Evolutionary conservation across 2,113 vertebrate species (phyloP).

Genomic region (Tinamus guttatus): DNA sequence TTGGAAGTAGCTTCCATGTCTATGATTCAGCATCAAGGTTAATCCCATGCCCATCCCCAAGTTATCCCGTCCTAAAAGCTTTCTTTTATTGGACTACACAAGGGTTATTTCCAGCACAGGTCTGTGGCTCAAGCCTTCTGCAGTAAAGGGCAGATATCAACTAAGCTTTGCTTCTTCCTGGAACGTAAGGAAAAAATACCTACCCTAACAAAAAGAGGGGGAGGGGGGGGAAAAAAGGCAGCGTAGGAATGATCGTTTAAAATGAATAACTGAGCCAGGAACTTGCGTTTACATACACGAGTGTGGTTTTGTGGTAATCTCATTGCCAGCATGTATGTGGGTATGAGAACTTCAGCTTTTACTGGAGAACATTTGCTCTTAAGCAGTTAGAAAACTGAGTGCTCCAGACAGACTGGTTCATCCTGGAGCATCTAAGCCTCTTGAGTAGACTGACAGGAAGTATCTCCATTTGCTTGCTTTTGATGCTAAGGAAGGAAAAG

Average conservation of each 20-base stretch:
- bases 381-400: neutral
- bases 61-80: neutral
- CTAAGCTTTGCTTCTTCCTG: neutral
- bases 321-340: slow-evolving; percentile 6
- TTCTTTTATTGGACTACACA: neutral
- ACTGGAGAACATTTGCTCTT: neutral
- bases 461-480: neutral
- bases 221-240: neutral
- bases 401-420: neutral
- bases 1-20: neutral
- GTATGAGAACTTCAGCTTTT: slow-evolving; percentile 2
- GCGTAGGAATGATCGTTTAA: neutral
- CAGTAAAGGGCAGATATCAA: neutral
- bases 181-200: slow-evolving; percentile 21
- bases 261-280: neutral
- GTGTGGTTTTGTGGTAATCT: slow-evolving; percentile 3
- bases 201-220: slow-evolving; percentile 8
- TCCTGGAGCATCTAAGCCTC: slow-evolving; percentile 6
- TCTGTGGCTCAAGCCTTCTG: neutral
- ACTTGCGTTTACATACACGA: neutral
- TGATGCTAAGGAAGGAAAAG: neutral
- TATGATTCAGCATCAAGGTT: neutral
- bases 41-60: neutral
- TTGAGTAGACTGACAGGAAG: neutral
- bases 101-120: neutral